Evolutionary conservation across 2,797 vertebrate genomes (phyloP), one percentile per base, ranked within the genome.

Genomic region (Numenius phaeopus): DNA sequence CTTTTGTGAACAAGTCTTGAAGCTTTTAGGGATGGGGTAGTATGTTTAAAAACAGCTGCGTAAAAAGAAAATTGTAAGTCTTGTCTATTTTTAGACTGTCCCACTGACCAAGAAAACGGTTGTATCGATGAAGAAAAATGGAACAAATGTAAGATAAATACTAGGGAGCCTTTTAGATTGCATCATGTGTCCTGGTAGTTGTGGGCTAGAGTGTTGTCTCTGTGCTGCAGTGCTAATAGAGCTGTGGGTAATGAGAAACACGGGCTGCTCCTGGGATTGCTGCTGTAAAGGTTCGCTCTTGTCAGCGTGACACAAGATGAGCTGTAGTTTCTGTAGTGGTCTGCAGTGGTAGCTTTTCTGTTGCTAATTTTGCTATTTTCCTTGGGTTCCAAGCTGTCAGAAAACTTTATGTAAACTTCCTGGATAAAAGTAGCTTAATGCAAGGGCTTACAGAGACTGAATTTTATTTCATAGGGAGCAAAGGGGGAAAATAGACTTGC

Each of bases 341-440:
- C 55, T 81, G 83, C 27, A 18, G 52, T 29, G 52, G 17, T 54
- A 30, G 47, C 69, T 94, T 78, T 34, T 94, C 70, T 93, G 62
- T 85, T 71, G 70, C 83, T 90, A 46, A 82, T 91, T 96, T 87
- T 86, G 67, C 69, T 91, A 3, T 85, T 96, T 94, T 95, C 42
- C 32, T 29, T 82, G 76, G 37, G 24, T 91, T 83, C 87, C 61
- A 27, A 83, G 69, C 83, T 97, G 84, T 97, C 81, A 93, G 46
- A 77, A 83, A 92, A 90, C 80, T 94, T 87, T 18, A 32, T 87
- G 54, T 73, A 77, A 90, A 75, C 71, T 88, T 95, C 84, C 84
- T 87, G 19, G n/a, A 66, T 94, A 89, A 96, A 97, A 96, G 86
- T 42, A 77, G 52, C 71, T 97, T 95, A 90, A 91, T 87, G 65